Evolutionary conservation across 2,888 invertebrate genomes (phyloP), one percentile per base, ranked within the genome.

Genomic region (Psylliodes chrysocephalus): DNA sequence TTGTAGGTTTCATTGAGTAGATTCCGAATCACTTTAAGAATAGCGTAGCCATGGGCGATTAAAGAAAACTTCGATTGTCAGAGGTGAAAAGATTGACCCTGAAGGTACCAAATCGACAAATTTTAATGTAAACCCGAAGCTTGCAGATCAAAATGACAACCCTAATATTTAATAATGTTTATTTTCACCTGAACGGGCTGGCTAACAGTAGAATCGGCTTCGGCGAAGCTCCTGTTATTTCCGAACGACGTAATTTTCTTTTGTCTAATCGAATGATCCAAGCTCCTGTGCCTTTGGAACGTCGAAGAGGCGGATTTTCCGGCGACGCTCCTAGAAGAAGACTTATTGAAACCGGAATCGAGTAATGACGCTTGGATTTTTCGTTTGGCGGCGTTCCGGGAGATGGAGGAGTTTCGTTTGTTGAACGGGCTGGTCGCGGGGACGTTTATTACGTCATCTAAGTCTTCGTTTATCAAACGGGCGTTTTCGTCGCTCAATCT

Each of bases 331-430:
- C 5, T 42, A 7, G 17, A 6, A 14, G n/a, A 17, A 22, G 53
- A 60, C 59, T 63, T 67, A 73, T 86, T 86, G 71, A 90, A 89
- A 0, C 91, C 91, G 40, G 87, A 85, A 76, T 88, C 88, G 1
- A 90, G 77, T 60, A 92, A 81, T 0, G 90, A 90, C 7, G 84
- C 83, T 75, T 92, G 92, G 10, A 79, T 80, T 75, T 85, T 86
- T 82, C 84, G 85, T 51, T 64, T 69, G 10, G 30, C 51, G 8
- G 38, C 47, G n/a, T 30, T 47, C 18, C 60, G 51, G 1, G 10
- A 35, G 2, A 2, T 30, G 22, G 19, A 12, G 4, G 51, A 10
- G 7, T 30, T 22, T 30, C 54, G 51, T 25, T 42, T 40, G 25
- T 35, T 46, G 14, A 22, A 25, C 1, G 30, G 42, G 28, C n/a